Evolutionary conservation across 2,888 invertebrate species (phyloP).

Genomic region (Cantharis rufa): DNA sequence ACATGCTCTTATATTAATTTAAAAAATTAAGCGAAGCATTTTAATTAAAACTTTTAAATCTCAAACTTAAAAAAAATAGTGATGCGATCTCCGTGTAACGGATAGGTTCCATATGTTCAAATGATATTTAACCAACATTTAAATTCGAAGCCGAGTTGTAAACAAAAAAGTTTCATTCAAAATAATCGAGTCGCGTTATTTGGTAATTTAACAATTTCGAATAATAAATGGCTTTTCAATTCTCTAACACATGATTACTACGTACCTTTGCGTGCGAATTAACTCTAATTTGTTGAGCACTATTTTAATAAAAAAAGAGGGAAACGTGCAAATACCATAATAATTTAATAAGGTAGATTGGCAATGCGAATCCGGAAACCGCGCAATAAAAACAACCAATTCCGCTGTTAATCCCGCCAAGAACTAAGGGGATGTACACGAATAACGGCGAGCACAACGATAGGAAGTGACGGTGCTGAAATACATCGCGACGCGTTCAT

Average conservation of each 20-base stretch:
- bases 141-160: neutral
- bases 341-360: neutral
- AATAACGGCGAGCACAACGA: conserved; percentile 22
- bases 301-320: neutral
- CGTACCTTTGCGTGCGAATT: neutral
- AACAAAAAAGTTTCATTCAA: neutral
- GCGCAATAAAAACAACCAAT: conserved; percentile 30
- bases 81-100: neutral
- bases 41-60: neutral
- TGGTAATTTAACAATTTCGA: neutral
- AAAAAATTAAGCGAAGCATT: neutral
- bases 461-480: conserved; percentile 31
- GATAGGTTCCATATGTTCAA: conserved; percentile 20
- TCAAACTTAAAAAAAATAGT: neutral
- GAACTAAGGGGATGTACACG: conserved; percentile 22
- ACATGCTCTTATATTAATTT: neutral
- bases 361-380: conserved; percentile 12
- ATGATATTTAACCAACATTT: conserved; percentile 10
- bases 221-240: neutral
- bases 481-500: conserved; percentile 26
- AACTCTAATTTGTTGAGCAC: neutral
- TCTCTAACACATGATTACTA: neutral
- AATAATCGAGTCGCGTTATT: neutral
- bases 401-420: conserved; percentile 31
- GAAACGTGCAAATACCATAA: neutral